Evolutionary conservation across 2,113 vertebrate genomes (phyloP), one percentile per base, ranked within the genome.

Genomic region (Sciurus niger): DNA sequence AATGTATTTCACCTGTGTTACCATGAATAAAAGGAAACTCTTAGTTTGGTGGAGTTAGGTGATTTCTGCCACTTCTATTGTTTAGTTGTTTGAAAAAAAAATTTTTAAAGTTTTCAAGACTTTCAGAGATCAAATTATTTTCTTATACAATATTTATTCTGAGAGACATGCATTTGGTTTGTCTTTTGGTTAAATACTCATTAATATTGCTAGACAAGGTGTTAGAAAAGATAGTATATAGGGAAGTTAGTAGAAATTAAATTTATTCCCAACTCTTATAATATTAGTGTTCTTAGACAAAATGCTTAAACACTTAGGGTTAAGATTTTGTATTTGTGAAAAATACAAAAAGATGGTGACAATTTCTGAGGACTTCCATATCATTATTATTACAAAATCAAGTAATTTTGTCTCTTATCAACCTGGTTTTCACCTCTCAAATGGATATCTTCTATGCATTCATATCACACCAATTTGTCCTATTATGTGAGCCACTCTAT

Each of bases 71-170:
- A 82, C 8, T 22, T 65, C 25, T 55, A 18, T 83, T 73, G 88
- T 16, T 32, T 84, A 77, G 1, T 9, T 63, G 11, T 77, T 88
- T 25, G 10, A 14, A 53, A 53, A 53, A 48, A 46, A 46, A 7
- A 8, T 37, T 46, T 46, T 46, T 46, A 46, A 30, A 30, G 30
- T 25, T 55, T 55, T 18, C 55, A 18, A 55, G 16, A 55, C 63
- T 67, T 25, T 34, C 51, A 90, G 43, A 77, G 43, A 46, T 46
- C 53, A 93, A 87, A 68, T 55, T 91, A 0, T 8, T 0, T 89
- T 4, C n/a, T 65, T 53, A 67, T 46, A 80, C 89, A 85, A 72
- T 93, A 51, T 55, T 87, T 78, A 63, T 91, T 80, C 53, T 83
- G 11, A 55, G 63, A 94, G 43, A 60, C 4, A 53, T 84, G 70